Evolutionary conservation across 1,140 invertebrate species (phyloP).

Genomic region (Philotrypesis tridentata): DNA sequence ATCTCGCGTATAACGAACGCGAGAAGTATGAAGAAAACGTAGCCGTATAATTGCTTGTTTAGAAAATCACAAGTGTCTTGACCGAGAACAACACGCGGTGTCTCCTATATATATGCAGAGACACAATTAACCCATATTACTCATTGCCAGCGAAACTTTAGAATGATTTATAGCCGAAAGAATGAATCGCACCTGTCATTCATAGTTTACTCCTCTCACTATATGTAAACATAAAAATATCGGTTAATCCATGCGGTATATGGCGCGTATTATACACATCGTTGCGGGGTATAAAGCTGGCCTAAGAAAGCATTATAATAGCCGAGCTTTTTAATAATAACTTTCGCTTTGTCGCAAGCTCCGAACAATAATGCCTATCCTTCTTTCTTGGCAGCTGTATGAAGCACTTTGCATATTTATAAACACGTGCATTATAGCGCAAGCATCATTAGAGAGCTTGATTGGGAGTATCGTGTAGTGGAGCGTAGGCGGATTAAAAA

Average conservation of each 20-base stretch:
- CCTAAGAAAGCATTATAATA: background rate
- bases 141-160: background rate
- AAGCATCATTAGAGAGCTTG: conserved; percentile 5
- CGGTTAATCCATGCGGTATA: background rate
- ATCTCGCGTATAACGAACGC: background rate
- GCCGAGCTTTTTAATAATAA: conserved; percentile 1
- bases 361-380: conserved; percentile 1
- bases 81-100: conserved; percentile 17
- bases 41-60: conserved; percentile 38
- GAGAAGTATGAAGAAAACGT: conserved; percentile 35
- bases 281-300: background rate
- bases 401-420: conserved; percentile 14
- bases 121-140: conserved; percentile 39
- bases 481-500: background rate
- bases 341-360: conserved; percentile 1
- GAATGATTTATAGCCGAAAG: conserved; percentile 14
- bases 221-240: background rate
- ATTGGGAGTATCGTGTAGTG: background rate
- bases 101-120: background rate
- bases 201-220: conserved; percentile 10
- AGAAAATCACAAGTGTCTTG: conserved; percentile 1
- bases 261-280: background rate
- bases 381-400: conserved; percentile 16
- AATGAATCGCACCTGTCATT: conserved; percentile 12
- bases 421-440: conserved; percentile 25